Conservation (phyloP, 1,140 invertebrate genomes). For the Mya arenaria region DNA sequence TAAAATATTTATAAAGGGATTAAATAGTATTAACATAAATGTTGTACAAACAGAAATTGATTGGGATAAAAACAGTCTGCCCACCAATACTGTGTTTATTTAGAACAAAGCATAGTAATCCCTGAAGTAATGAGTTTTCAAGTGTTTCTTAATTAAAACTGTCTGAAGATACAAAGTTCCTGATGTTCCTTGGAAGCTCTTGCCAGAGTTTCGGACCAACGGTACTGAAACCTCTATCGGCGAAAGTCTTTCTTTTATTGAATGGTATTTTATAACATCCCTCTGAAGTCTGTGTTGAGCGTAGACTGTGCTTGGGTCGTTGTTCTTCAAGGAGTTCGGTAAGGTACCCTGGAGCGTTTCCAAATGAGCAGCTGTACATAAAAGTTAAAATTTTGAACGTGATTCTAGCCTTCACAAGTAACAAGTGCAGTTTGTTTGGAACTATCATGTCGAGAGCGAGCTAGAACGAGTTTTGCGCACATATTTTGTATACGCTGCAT, state of each 20-base stretch:
- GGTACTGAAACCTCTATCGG: slow-evolving; percentile 17
- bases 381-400: too few species aligned
- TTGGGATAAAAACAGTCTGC: background rate
- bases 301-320: background rate
- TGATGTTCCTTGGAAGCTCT: too few species aligned
- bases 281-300: slow-evolving; percentile 1
- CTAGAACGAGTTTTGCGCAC: slow-evolving; percentile 27
- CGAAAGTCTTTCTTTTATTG: slow-evolving; percentile 8
- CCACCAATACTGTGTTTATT: slow-evolving; percentile 3
- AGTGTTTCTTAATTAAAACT: slow-evolving; percentile 11
- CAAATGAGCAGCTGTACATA: background rate
- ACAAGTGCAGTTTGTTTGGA: too few species aligned
- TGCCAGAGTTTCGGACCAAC: slow-evolving; percentile 20
- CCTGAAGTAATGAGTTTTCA: slow-evolving; percentile 21
- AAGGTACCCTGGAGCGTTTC: slow-evolving; percentile 16
- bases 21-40: too few species aligned
- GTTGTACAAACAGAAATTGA: slow-evolving; percentile 8
- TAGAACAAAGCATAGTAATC: slow-evolving; percentile 3
- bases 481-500: slow-evolving; percentile 21
- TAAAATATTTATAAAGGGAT: too few species aligned
- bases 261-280: background rate
- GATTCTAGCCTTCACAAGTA: too few species aligned
- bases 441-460: too few species aligned
- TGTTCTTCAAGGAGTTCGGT: slow-evolving; percentile 5
- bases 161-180: background rate